phyloP scores from a whole-genome alignment of 2,113 vertebrate species.

The Rana temporaria region DNA sequence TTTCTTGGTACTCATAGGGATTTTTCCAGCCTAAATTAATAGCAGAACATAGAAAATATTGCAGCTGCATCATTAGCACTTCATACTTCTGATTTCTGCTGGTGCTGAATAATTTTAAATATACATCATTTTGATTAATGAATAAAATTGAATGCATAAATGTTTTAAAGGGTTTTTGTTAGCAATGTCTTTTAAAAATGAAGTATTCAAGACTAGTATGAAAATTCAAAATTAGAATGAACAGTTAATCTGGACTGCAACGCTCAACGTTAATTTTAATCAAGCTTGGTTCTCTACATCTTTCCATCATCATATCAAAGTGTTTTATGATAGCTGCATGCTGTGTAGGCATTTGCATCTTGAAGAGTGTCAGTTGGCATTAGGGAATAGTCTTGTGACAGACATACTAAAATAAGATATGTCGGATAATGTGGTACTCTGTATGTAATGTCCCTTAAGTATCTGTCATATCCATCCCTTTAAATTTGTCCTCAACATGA shows the following conservation, averaged over 20 bases:
- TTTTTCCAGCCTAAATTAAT: too few species aligned
- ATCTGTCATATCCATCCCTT: too few species aligned
- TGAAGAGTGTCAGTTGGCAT: conserved; percentile 2
- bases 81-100: too few species aligned
- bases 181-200: background rate
- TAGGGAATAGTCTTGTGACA: conserved; percentile 7
- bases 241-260: background rate
- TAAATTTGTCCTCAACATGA: too few species aligned
- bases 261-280: conserved; percentile 30
- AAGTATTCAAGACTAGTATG: too few species aligned
- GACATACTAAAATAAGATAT: background rate
- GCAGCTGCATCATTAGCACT: too few species aligned
- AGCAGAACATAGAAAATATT: too few species aligned
- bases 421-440: background rate
- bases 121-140: too few species aligned
- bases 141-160: too few species aligned
- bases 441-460: background rate
- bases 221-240: background rate
- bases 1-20: too few species aligned
- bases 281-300: conserved; percentile 9
- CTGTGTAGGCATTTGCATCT: conserved; percentile 14
- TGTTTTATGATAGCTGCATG: conserved; percentile 17
- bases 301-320: conserved; percentile 7
- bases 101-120: too few species aligned
- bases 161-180: background rate